Percentiles rank a stretch among this genome's conserved stretches.
These are phyloP conservation scores for Caenorhabditis sulstoni DNA, from an alignment of 2,888 invertebrate genomes.

Conservation along the genomic window DNA sequence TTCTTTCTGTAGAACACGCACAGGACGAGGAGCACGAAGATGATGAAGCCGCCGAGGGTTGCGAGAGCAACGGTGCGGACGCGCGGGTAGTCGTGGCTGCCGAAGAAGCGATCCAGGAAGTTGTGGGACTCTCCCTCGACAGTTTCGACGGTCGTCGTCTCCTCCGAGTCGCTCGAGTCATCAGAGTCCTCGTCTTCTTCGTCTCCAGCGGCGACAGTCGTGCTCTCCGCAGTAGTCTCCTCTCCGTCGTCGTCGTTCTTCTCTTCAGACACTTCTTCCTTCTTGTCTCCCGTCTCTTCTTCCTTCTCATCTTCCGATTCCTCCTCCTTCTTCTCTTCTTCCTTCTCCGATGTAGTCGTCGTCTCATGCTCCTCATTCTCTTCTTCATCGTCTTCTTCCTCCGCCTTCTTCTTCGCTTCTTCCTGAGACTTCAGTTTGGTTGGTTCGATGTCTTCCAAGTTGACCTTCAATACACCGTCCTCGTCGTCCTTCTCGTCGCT, in stretches of 20 bases:
- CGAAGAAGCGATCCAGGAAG: conserved; percentile 41
- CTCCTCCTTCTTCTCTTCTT: conserved; percentile 23
- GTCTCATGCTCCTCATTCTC: conserved; percentile 36
- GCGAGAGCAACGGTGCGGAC: conserved; percentile 47
- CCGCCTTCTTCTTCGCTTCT: conserved; percentile 49
- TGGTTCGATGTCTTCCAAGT: conserved; percentile 53
- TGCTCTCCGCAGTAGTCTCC: conserved; percentile 33
- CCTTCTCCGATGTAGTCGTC: conserved; percentile 28
- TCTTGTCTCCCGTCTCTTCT: conserved; percentile 20
- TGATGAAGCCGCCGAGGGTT: conserved; percentile 38
- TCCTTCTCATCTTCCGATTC: conserved; percentile 23
- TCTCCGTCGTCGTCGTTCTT: conserved; percentile 32
- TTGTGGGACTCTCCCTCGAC: conserved; percentile 51
- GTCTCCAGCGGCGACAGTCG: conserved; percentile 29
- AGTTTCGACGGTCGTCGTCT: conserved; percentile 43
- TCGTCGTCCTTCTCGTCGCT: conserved; percentile 43
- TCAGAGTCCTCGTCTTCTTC: conserved; percentile 42
- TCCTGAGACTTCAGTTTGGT: conserved; percentile 57
- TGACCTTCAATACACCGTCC: conserved; percentile 51
- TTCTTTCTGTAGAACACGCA: conserved; percentile 39
- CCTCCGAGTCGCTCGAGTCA: conserved; percentile 34
- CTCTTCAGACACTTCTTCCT: conserved; percentile 42
- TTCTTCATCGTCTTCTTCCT: conserved; percentile 43
- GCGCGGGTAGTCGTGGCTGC: conserved; percentile 43
- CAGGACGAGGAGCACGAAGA: conserved; percentile 28